These are phyloP conservation scores for Clanis bilineata DNA, from an alignment of 2,888 invertebrate species.

Conservation along the genomic window DNA sequence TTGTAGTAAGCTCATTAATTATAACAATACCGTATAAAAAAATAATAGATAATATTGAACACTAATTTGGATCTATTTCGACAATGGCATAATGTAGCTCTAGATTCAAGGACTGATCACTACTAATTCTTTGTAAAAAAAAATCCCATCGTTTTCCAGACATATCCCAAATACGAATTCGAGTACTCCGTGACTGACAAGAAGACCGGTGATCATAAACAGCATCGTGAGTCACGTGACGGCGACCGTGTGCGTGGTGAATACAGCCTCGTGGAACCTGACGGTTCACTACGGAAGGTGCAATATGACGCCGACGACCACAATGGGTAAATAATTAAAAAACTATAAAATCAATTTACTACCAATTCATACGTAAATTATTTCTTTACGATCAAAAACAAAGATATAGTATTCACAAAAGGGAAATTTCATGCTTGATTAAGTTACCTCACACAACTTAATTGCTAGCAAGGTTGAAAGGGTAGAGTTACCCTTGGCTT, in stretches of 20 bases:
- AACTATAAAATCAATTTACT: constrained; percentile 22
- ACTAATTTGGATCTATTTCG: too few species aligned
- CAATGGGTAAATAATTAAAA: constrained; percentile 70
- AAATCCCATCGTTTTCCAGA: constrained; percentile 37
- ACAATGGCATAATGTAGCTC: too few species aligned
- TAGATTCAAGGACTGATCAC: too few species aligned
- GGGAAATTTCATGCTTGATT: constrained; percentile 14
- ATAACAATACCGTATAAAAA: too few species aligned
- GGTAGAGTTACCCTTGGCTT: neutral
- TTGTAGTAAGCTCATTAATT: too few species aligned
- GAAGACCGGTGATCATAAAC: constrained; percentile 81
- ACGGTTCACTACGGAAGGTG: constrained; percentile 81
- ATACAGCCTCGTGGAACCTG: constrained; percentile 81
- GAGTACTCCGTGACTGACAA: constrained; percentile 82
- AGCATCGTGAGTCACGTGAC: constrained; percentile 78
- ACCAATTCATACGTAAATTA: neutral
- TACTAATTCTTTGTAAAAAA: neutral
- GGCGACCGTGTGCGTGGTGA: constrained; percentile 81
- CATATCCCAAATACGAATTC: constrained; percentile 83
- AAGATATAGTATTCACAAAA: constrained; percentile 1
- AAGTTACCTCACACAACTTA: neutral
- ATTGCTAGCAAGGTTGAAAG: constrained; percentile 6
- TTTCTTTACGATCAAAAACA: neutral
- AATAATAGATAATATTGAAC: too few species aligned
- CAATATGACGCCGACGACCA: constrained; percentile 82